These are phyloP conservation scores for Xiphorhynchus erythropygius DNA, from an alignment of 2,797 vertebrate species.

Conservation along the genomic window DNA sequence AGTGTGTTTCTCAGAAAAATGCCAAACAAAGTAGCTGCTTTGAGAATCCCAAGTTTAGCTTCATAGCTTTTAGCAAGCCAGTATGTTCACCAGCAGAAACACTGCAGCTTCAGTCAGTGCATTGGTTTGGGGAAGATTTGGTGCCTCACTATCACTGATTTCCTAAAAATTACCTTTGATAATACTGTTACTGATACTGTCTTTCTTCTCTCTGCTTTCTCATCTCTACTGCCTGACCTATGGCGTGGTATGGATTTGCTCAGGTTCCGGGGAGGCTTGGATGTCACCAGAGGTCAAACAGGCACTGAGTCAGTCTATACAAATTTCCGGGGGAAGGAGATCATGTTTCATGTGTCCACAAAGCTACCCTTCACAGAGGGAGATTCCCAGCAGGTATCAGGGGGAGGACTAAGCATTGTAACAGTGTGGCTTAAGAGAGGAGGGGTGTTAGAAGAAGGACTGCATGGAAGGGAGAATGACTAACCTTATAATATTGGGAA, in stretches of 20 bases:
- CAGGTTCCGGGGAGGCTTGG: constrained; percentile 90
- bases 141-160: neutral
- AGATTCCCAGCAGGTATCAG: constrained; percentile 88
- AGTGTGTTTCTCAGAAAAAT: neutral
- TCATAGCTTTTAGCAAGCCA: neutral
- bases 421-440: neutral
- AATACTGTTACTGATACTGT: neutral
- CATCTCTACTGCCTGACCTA: neutral
- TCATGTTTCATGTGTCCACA: constrained; percentile 93
- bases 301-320: constrained; percentile 88
- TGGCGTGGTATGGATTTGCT: neutral
- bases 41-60: neutral
- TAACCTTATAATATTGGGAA: neutral
- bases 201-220: neutral
- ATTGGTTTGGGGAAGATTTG: neutral
- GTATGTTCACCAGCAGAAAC: neutral
- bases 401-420: neutral
- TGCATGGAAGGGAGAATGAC: neutral
- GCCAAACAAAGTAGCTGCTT: neutral
- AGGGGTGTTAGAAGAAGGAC: neutral
- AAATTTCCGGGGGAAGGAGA: constrained; percentile 87
- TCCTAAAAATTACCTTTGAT: neutral
- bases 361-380: constrained; percentile 91
- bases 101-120: neutral
- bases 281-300: constrained; percentile 89